phyloP scores from a whole-genome alignment of 2,797 vertebrate species.

The Peromyscus aztecus region DNA sequence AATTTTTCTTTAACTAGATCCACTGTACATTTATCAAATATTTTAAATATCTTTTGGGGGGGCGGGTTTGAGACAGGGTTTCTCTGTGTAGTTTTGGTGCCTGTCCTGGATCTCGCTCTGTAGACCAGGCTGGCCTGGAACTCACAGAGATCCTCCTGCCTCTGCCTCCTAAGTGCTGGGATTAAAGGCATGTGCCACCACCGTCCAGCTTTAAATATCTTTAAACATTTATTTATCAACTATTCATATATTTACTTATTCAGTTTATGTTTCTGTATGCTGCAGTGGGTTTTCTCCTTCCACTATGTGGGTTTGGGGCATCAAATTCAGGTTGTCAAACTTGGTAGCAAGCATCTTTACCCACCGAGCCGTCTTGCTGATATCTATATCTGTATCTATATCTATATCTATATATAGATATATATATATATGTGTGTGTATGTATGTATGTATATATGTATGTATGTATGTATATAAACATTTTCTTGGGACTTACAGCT shows the following conservation, averaged over 20 bases:
- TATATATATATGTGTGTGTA: fast-evolving
- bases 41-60: background rate
- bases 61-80: too few relatives aligned
- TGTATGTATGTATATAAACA: background rate
- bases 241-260: background rate
- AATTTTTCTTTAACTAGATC: conserved; percentile 1
- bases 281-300: background rate
- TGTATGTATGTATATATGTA: background rate
- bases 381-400: too few relatives aligned
- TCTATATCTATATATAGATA: too few relatives aligned
- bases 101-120: too few relatives aligned
- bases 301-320: background rate
- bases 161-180: too few relatives aligned
- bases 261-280: background rate
- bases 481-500: background rate
- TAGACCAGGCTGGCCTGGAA: too few relatives aligned
- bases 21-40: background rate
- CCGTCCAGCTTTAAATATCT: background rate
- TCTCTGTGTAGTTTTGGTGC: too few relatives aligned
- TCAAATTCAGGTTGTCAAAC: background rate
- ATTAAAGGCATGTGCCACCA: too few relatives aligned
- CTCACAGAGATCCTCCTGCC: too few relatives aligned
- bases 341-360: background rate
- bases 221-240: background rate
- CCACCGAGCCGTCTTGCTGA: background rate